Evolutionary conservation across 2,113 vertebrate genomes (phyloP), one percentile per base, ranked within the genome.

Genomic region (Cololabis saira): DNA sequence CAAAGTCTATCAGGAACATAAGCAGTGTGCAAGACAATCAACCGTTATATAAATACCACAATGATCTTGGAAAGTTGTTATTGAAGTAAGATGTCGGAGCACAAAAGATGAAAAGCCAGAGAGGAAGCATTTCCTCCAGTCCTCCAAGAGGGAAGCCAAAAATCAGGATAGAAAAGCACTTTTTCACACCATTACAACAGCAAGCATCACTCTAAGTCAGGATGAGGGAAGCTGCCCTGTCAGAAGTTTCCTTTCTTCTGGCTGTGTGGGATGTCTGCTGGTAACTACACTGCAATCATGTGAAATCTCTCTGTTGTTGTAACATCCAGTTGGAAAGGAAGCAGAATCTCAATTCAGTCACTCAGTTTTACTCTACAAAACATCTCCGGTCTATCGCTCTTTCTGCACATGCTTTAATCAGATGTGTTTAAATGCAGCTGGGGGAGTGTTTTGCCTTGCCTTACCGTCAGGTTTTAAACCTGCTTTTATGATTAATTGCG

Each of bases 211-310:
- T 63, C 24, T 40, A 49, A 44, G 52, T 57, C 19, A 65, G 33
- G n/a, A 14, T 30, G 22, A 65, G n/a, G 61, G 14, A 68, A 43
- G n/a, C 27, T n/a, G 22, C 49, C 40, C 16, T 17, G 33, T 42
- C 42, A 51, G 48, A 17, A 13, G 3, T 61, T 75, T 30, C 41
- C 17, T 76, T 43, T 67, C 13, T 21, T 70, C 22, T 14, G 17
- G 53, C 54, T 18, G 19, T 21, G 48, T n/a, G 18, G 16, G 37
- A 42, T 48, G 42, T 63, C 60, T 65, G 42, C 10, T 37, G 33
- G 6, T 21, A 61, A 64, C 18, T 44, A 37, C 16, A 59, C 15
- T 12, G 63, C 59, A 75, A 75, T 65, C 51, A 17, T 19, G 43
- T 40, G 51, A 57, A 71, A 77, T 21, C 30, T 30, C 37, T 45